These are phyloP conservation scores for Callorhinus ursinus DNA, from an alignment of 2,113 vertebrate genomes.

Conservation along the genomic window DNA sequence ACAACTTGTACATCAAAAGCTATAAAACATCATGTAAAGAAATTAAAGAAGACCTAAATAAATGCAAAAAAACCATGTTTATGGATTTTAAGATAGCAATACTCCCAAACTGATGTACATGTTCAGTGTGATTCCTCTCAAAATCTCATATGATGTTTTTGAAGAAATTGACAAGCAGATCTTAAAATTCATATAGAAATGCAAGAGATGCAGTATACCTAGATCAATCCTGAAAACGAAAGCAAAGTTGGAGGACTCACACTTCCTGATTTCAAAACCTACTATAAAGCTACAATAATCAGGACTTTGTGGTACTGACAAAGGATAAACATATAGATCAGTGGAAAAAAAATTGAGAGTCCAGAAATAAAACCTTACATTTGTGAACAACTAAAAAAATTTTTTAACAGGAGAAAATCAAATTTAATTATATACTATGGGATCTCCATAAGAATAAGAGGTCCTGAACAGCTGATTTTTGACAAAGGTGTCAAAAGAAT, in stretches of 20 bases:
- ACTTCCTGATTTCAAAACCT: not conserved
- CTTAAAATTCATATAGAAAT: not conserved
- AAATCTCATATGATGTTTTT: not conserved
- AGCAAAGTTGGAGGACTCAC: not conserved
- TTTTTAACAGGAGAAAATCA: not conserved
- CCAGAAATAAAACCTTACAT: not conserved
- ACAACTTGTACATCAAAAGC: not conserved
- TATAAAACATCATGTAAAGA: not conserved
- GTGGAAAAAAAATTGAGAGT: not conserved
- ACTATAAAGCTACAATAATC: not conserved
- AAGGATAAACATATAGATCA: not conserved
- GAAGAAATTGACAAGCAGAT: not conserved
- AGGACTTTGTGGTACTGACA: not conserved
- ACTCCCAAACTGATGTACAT: not conserved
- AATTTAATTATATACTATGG: not conserved
- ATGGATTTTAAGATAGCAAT: not conserved
- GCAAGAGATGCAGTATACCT: not conserved
- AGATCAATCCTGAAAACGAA: not conserved
- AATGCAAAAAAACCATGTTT: not conserved
- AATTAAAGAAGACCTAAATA: not conserved
- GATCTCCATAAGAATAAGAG: not conserved
- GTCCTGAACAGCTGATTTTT: not conserved
- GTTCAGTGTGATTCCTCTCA: not conserved
- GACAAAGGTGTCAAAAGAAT: not conserved
- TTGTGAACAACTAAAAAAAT: not conserved